A percentile compares a stretch with the other conserved stretches of the same genome.
phyloP scores from a whole-genome alignment of 1,140 invertebrate species.

The Kradibia gibbosae region DNA sequence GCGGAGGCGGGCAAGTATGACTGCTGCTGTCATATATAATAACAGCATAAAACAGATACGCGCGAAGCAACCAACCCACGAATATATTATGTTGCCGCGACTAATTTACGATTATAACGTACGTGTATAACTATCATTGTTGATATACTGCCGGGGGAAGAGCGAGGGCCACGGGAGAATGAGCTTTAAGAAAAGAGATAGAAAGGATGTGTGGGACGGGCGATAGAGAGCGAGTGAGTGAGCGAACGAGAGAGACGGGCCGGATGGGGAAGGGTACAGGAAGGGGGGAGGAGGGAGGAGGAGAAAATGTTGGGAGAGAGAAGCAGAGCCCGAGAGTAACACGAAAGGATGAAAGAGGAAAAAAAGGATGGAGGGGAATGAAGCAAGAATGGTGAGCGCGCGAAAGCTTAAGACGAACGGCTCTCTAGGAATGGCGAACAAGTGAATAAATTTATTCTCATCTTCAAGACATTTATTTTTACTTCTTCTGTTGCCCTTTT shows the following conservation, averaged over 20 bases:
- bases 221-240: not conserved
- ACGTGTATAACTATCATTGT: slow-evolving; percentile 74
- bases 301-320: slow-evolving; percentile 16
- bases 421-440: slow-evolving; percentile 41
- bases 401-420: slow-evolving; percentile 35
- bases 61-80: slow-evolving; percentile 70
- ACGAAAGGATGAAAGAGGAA: slow-evolving; percentile 6
- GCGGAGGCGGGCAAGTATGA: slow-evolving; percentile 65
- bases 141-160: slow-evolving; percentile 55
- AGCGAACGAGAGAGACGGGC: not conserved
- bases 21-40: slow-evolving; percentile 74
- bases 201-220: slow-evolving; percentile 9
- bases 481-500: not conserved
- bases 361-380: not conserved
- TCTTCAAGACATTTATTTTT: slow-evolving; percentile 10
- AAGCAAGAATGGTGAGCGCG: slow-evolving; percentile 7
- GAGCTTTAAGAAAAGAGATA: slow-evolving; percentile 54
- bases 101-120: slow-evolving; percentile 75
- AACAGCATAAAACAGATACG: slow-evolving; percentile 74
- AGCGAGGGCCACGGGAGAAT: slow-evolving; percentile 49
- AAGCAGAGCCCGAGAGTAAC: not conserved
- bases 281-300: slow-evolving; percentile 48
- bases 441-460: slow-evolving; percentile 48
- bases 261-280: slow-evolving; percentile 30
- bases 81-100: slow-evolving; percentile 74